These are phyloP conservation scores for Tromatobia lineatoria DNA, from an alignment of 2,888 invertebrate genomes.

Conservation along the genomic window DNA sequence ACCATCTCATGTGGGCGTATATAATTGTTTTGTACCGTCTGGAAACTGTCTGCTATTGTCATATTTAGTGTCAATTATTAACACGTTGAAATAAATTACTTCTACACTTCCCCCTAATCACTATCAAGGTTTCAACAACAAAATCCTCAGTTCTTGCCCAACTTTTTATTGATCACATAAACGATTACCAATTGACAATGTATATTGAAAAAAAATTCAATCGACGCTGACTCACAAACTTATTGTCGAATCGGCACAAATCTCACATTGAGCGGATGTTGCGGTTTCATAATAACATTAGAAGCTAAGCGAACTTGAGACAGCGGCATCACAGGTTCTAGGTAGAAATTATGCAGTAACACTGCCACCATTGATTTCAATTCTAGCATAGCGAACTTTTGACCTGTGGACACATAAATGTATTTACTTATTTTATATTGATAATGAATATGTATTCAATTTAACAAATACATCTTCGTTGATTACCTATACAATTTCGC, in stretches of 20 bases:
- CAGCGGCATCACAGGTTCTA: conserved; percentile 75
- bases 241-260: conserved; percentile 60
- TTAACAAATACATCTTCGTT: neutral
- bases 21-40: too few relatives aligned
- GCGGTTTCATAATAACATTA: conserved; percentile 74
- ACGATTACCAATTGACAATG: neutral
- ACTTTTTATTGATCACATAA: neutral
- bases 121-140: neutral
- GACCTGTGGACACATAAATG: conserved; percentile 59
- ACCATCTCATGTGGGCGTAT: too few relatives aligned
- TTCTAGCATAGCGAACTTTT: conserved; percentile 77
- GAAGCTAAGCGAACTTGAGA: conserved; percentile 67
- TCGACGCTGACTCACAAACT: neutral
- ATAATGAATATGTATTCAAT: neutral
- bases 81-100: too few relatives aligned
- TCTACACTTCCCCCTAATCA: neutral
- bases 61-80: too few relatives aligned
- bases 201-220: neutral
- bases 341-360: conserved; percentile 74
- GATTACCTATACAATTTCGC: conserved; percentile 89
- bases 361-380: conserved; percentile 73
- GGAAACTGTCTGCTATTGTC: too few relatives aligned
- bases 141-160: neutral
- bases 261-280: conserved; percentile 70
- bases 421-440: neutral